Evolutionary conservation across 1,140 invertebrate genomes (phyloP).

Genomic region (Drosophila repletoides): DNA sequence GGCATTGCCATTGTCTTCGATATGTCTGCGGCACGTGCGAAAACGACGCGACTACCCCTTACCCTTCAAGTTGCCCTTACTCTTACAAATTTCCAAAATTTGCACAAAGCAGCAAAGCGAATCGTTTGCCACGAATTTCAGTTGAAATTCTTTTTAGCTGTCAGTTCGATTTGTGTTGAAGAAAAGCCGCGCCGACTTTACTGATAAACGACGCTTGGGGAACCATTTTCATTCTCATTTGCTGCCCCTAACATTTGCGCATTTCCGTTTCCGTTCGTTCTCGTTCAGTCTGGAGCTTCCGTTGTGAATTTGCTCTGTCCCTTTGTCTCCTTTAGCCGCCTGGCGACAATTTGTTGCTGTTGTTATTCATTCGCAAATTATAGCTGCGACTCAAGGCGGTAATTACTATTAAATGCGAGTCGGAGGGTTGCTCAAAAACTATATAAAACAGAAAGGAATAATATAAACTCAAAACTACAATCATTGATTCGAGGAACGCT

Average conservation of each 20-base stretch:
- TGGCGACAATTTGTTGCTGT: conserved; percentile 42
- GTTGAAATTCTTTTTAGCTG: conserved; percentile 23
- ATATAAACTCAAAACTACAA: too few relatives aligned
- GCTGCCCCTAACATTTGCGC: conserved; percentile 61
- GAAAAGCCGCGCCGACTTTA: conserved; percentile 14
- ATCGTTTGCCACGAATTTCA: conserved; percentile 9
- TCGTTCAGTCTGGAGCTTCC: conserved; percentile 36
- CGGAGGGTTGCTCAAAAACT: background rate
- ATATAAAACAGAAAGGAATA: too few relatives aligned
- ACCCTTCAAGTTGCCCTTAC: background rate
- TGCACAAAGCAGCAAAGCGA: conserved; percentile 3
- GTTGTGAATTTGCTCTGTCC: conserved; percentile 37
- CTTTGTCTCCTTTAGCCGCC: conserved; percentile 10
- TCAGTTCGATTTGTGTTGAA: conserved; percentile 26
- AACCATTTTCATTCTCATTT: conserved; percentile 73
- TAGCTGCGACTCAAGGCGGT: conserved; percentile 42
- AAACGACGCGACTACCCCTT: background rate
- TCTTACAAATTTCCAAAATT: background rate
- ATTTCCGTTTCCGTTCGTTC: conserved; percentile 65
- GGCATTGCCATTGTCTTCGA: conserved; percentile 45
- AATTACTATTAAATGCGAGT: conserved; percentile 59
- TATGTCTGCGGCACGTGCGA: conserved; percentile 45
- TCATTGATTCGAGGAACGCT: too few relatives aligned
- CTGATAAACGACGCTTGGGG: conserved; percentile 58
- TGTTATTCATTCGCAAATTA: conserved; percentile 45